Evolutionary conservation across 2,113 vertebrate species (phyloP), one percentile per base, ranked within the genome.

Genomic region (Cyrtonyx montezumae): DNA sequence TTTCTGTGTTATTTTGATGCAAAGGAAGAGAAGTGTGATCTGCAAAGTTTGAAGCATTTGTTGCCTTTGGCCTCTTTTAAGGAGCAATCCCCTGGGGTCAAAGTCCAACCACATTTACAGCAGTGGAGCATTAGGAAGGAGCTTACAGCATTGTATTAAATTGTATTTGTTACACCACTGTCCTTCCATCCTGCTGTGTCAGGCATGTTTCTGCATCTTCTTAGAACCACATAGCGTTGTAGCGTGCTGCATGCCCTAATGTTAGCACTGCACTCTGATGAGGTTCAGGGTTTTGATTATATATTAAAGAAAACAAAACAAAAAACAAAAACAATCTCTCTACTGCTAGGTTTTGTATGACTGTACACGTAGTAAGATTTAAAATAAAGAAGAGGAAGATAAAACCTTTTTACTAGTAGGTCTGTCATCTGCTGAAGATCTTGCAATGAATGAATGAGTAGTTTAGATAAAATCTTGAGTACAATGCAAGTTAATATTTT

Each of bases 181-280:
- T 4, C 1, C 0, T 74, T 46, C 25, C 71, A 25, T 73, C 34
- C 48, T 76, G 1, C 26, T 56, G n/a, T 48, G 14, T 51, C 34
- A 19, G 5, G 70, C 58, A 17, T 21, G 37, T 40, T 74, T 80
- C 48, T 74, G 10, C 51, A 30, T 70, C 34, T 73, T 70, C 74
- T 11, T 76, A 55, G 53, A 75, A 3, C n/a, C 2, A 1, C 6
- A 0, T 45, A 5, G 53, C 14, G 8, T 6, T 48, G 3, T 66
- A 59, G 7, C n/a, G 32, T 15, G 67, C 34, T 30, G 26, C 10
- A 5, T 48, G 37, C 15, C 16, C 28, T 28, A 14, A 11, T 80
- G 26, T 37, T 84, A 20, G 22, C 21, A 13, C 45, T 63, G 32
- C 42, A 42, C 6, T 36, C 43, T 79, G 9, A 2, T 71, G 58